These are phyloP conservation scores for Xiphias gladius DNA, from an alignment of 2,113 vertebrate species.

Conservation along the genomic window DNA sequence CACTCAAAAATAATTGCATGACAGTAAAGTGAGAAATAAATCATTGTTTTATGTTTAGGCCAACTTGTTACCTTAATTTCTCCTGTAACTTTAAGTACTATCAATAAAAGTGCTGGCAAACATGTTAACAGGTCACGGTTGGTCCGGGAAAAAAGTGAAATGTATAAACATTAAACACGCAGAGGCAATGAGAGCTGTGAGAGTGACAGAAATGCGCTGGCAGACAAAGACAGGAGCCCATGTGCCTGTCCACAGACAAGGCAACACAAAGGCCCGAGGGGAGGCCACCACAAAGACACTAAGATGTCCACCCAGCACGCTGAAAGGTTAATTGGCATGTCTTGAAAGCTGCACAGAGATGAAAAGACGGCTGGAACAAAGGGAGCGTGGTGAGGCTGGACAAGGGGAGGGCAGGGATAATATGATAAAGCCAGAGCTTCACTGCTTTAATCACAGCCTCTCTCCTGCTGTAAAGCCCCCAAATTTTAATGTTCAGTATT, in stretches of 20 bases:
- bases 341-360: conserved; percentile 82
- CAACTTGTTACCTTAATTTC: conserved; percentile 33
- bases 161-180: conserved; percentile 66
- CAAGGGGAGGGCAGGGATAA: conserved; percentile 79
- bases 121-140: conserved; percentile 56
- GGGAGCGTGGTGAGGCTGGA: conserved; percentile 76
- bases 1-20: not conserved
- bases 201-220: conserved; percentile 75
- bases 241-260: conserved; percentile 76
- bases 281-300: conserved; percentile 81
- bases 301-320: conserved; percentile 74
- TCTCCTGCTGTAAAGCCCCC: conserved; percentile 43
- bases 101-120: conserved; percentile 46
- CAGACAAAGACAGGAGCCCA: conserved; percentile 77
- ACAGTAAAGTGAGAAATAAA: conserved; percentile 22
- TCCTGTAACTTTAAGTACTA: conserved; percentile 14
- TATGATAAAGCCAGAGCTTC: conserved; percentile 78
- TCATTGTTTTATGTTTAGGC: not conserved
- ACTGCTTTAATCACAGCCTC: conserved; percentile 75
- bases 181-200: conserved; percentile 42
- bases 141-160: conserved; percentile 16
- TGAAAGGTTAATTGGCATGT: conserved; percentile 88
- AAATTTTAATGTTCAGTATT: conserved; percentile 59
- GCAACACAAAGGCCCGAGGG: conserved; percentile 74
- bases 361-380: conserved; percentile 83